phyloP scores from a whole-genome alignment of 2,888 invertebrate species.

The Tetropium fuscum region DNA sequence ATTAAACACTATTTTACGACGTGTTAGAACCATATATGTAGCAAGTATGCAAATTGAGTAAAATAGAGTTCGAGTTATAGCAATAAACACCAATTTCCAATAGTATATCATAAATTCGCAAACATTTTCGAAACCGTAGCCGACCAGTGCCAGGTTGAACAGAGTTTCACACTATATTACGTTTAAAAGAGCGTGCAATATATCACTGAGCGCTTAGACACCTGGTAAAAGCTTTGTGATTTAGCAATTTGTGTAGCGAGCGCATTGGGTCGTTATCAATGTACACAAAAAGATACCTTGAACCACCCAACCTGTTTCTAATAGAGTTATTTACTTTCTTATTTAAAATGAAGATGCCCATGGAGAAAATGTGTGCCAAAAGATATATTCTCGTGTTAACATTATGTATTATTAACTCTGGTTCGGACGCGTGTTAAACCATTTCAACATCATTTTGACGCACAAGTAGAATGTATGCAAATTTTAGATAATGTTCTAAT shows the following conservation, averaged over 20 bases:
- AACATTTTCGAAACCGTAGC: conserved; percentile 35
- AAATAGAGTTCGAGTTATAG: conserved; percentile 30
- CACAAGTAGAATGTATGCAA: no score
- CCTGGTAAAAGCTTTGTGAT: conserved; percentile 56
- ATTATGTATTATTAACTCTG: no score
- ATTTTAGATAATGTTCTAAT: no score
- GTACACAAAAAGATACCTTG: conserved; percentile 45
- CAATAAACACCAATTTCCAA: conserved; percentile 39
- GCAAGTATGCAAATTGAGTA: conserved; percentile 17
- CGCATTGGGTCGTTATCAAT: conserved; percentile 45
- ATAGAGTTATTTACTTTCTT: conserved; percentile 34
- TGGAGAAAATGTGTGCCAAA: conserved; percentile 2
- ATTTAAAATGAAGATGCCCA: conserved; percentile 12
- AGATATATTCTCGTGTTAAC: background rate
- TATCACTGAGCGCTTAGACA: conserved; percentile 41
- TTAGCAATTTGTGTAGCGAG: conserved; percentile 52
- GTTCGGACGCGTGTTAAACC: no score
- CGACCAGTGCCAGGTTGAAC: conserved; percentile 30
- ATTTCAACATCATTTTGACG: no score
- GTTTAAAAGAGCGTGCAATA: conserved; percentile 30
- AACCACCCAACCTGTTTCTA: conserved; percentile 40
- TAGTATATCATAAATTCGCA: conserved; percentile 36
- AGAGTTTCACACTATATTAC: conserved; percentile 29
- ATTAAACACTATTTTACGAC: conserved; percentile 15
- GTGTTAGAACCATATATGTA: conserved; percentile 3